Percentiles rank a stretch among this genome's conserved stretches.
Evolutionary conservation across 1,140 invertebrate species (phyloP).

Genomic region (Anastrepha ludens): DNA sequence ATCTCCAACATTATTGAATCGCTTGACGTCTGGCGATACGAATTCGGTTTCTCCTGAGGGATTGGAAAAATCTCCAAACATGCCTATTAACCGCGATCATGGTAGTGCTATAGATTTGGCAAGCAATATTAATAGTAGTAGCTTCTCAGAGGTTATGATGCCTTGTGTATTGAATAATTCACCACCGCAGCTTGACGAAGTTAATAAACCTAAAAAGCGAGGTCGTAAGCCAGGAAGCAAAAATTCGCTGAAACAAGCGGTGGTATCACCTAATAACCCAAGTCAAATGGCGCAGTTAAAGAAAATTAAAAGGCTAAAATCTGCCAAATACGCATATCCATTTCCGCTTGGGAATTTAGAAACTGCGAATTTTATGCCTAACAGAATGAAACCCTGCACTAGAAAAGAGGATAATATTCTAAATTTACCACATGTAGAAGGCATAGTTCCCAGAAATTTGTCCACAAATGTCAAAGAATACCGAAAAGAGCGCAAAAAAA

Average conservation of each 20-base stretch:
- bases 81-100: background rate
- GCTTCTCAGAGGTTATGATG: background rate
- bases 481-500: slow-evolving; percentile 30
- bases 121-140: background rate
- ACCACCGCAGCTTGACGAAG: background rate
- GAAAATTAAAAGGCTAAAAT: slow-evolving; percentile 54
- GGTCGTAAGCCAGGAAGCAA: slow-evolving; percentile 70
- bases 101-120: too few relatives aligned
- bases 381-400: background rate
- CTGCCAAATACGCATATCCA: background rate
- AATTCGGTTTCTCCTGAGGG: background rate
- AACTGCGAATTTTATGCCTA: background rate
- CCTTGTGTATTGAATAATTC: background rate
- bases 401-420: background rate
- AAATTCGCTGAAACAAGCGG: slow-evolving; percentile 59
- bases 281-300: background rate
- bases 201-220: slow-evolving; percentile 65
- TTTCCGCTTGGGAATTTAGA: background rate
- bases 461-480: background rate
- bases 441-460: background rate
- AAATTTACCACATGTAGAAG: background rate
- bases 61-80: background rate
- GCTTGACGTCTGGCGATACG: background rate
- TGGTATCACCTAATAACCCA: background rate
- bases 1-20: slow-evolving; percentile 55